Base-by-base conservation (phyloP, 2,113 vertebrate genomes). In the Neotoma lepida region DNA sequence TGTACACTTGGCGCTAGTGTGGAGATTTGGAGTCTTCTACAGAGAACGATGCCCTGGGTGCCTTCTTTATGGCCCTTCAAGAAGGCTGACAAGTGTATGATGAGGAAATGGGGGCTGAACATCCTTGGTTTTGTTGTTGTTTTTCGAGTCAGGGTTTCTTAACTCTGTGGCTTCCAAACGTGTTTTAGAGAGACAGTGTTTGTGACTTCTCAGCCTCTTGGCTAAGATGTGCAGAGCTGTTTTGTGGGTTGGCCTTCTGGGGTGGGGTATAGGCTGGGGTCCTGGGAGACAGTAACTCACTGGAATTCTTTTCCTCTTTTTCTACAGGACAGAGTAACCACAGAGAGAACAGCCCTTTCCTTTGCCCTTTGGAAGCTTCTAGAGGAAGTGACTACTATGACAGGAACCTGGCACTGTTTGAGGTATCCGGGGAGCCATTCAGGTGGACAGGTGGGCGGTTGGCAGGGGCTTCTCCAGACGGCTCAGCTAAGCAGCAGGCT, bases 321-420 rank as follows among this genome's bases (percentile, higher is more conserved):
- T 84, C 92, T 89, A 54, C 84, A 99, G 99, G 99, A 97, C 99
- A 99, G 96, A 98, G 98, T 86, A 99, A 99, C 96, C 99, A 99
- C 97, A 99, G 99, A 98, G 99, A 99, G 97, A 99, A 98, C 97
- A 99, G 99, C 73, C 99, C 99, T 90, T 99, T 99, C 96, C 99
- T 99, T 93, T 99, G 96, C 95, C 98, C 96, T 82, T 90, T 98
- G 51, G 99, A 99, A 66, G 95, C 98, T 35, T 93, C 97, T 95
- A 99, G 99, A 97, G 99, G 98, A 95, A 99, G 96, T 92, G 99
- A 99, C 97, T 99, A 98, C 98, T 99, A 99, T 96, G 99, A 99
- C 98, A 98, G 98, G 96, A 99, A 99, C 97, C 94, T 99, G 98
- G 99, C 99, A 85, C 98, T 99, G 92, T 99, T 99, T 98, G 99